Percentiles rank a stretch among this genome's conserved stretches.
phyloP scores from a whole-genome alignment of 2,113 vertebrate genomes.

The Zosterops japonicus region DNA sequence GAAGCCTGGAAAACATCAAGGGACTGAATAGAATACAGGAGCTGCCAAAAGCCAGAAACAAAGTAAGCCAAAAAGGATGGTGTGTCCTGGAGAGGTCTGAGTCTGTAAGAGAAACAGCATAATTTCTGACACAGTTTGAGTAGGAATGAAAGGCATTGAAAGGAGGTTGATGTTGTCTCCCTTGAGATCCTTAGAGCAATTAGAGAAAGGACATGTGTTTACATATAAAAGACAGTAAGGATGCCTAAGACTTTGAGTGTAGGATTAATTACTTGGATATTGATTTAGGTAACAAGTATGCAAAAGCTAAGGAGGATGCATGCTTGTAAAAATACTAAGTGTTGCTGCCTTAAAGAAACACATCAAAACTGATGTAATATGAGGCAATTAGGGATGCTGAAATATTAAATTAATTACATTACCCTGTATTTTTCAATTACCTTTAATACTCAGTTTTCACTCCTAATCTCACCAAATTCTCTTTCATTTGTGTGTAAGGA shows the following conservation, averaged over 20 bases:
- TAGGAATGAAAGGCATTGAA: neutral
- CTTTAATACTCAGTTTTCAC: neutral
- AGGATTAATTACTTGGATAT: constrained; percentile 67
- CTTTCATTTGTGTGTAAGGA: neutral
- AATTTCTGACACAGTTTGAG: neutral
- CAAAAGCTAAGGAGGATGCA: neutral
- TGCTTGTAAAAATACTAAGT: neutral
- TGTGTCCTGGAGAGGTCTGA: neutral
- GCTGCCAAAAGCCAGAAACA: neutral
- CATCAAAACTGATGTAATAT: neutral
- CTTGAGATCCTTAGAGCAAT: constrained; percentile 29
- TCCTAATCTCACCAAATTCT: neutral
- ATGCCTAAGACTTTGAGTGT: constrained; percentile 30
- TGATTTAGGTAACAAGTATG: constrained; percentile 54
- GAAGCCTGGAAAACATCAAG: constrained; percentile 27
- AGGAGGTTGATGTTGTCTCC: neutral
- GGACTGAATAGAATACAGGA: neutral
- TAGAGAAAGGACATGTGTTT: constrained; percentile 52
- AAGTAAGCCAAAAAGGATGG: neutral
- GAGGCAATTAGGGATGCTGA: neutral
- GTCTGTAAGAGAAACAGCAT: neutral
- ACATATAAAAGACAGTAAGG: constrained; percentile 26
- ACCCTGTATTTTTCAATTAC: neutral
- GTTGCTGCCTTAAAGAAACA: neutral
- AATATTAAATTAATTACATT: neutral